phyloP scores from a whole-genome alignment of 2,797 vertebrate species.

The Gallinago nigripennis region DNA sequence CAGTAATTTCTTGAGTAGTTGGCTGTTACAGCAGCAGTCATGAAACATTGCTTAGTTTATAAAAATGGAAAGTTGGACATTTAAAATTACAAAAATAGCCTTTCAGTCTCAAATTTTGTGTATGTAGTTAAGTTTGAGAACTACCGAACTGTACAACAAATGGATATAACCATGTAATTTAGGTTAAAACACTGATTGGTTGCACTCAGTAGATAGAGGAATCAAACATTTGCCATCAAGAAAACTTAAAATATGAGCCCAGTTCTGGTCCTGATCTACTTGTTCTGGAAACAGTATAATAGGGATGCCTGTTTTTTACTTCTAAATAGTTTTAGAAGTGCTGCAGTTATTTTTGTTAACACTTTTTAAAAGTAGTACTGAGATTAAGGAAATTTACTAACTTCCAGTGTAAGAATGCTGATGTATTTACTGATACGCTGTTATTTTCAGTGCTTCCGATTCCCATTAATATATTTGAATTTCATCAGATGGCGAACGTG shows the following conservation, averaged over 20 bases:
- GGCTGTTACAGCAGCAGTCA: neutral
- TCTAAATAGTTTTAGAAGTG: neutral
- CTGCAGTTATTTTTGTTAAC: neutral
- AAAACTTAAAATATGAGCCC: neutral
- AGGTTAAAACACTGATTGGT: neutral
- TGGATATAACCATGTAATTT: neutral
- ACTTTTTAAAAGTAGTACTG: neutral
- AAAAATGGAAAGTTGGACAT: neutral
- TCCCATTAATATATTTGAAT: neutral
- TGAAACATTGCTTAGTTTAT: neutral
- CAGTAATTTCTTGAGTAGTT: neutral
- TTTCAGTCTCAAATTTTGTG: neutral
- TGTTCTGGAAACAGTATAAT: neutral
- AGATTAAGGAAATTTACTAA: neutral
- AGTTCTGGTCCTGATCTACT: neutral
- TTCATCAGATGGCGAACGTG: slow-evolving; percentile 72
- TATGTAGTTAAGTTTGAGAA: neutral
- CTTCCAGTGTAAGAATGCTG: neutral
- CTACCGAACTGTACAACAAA: neutral
- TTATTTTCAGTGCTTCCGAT: slow-evolving; percentile 19
- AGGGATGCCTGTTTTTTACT: neutral
- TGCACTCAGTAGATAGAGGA: neutral
- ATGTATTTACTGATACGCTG: neutral
- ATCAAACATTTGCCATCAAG: neutral
- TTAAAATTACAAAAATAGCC: neutral